phyloP scores from a whole-genome alignment of 2,113 vertebrate species.

The Hippocampus mohnikei region DNA sequence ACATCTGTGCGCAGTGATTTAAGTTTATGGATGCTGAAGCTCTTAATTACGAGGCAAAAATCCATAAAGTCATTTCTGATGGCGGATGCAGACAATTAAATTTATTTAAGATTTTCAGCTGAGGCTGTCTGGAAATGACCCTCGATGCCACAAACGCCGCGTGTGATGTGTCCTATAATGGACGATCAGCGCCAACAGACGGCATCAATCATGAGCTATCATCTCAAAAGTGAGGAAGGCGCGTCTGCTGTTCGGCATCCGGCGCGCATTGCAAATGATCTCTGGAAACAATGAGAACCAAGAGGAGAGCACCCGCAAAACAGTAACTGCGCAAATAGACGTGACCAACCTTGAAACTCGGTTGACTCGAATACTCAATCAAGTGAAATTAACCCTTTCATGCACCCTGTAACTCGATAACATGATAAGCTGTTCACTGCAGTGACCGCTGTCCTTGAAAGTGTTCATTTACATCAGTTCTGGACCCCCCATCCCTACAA shows the following conservation, averaged over 20 bases:
- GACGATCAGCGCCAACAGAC: slow-evolving; percentile 49
- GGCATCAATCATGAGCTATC: slow-evolving; percentile 50
- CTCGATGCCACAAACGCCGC: slow-evolving; percentile 53
- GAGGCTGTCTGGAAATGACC: slow-evolving; percentile 69
- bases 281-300: slow-evolving; percentile 15
- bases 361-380: neutral
- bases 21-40: slow-evolving; percentile 81
- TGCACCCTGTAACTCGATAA: too few relatives aligned
- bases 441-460: too few relatives aligned
- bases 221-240: slow-evolving; percentile 20
- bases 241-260: slow-evolving; percentile 25
- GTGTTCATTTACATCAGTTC: too few relatives aligned
- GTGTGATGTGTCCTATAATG: slow-evolving; percentile 55
- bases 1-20: slow-evolving; percentile 80
- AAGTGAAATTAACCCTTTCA: neutral
- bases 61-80: slow-evolving; percentile 78
- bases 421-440: too few relatives aligned
- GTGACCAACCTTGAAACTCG: neutral
- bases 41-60: slow-evolving; percentile 81
- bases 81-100: slow-evolving; percentile 80
- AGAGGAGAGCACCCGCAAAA: neutral
- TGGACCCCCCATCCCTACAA: too few relatives aligned
- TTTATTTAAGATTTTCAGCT: slow-evolving; percentile 77
- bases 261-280: slow-evolving; percentile 1
- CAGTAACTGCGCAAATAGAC: too few relatives aligned